Conservation (phyloP, 2,888 invertebrate species). For the Smittia sp. region DNA sequence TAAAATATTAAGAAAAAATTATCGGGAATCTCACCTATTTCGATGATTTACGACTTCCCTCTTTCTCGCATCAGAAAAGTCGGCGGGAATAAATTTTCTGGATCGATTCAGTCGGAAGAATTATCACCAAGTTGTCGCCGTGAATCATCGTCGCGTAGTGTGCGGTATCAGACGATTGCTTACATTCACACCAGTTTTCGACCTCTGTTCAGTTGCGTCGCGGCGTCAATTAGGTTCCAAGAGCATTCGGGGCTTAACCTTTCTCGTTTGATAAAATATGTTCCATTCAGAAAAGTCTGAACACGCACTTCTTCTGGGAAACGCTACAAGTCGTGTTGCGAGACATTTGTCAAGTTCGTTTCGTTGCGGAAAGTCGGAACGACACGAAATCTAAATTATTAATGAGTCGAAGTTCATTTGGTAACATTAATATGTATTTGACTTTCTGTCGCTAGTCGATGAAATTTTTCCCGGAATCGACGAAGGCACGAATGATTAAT, state of each 20-base stretch:
- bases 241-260: no score
- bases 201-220: background rate
- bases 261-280: background rate
- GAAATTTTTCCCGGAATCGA: background rate
- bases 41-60: slow-evolving; percentile 32
- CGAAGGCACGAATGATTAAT: no score
- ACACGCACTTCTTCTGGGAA: background rate
- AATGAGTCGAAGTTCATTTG: background rate
- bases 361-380: background rate
- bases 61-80: background rate
- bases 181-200: background rate
- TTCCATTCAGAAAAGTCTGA: background rate
- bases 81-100: background rate
- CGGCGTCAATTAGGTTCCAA: background rate
- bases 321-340: background rate
- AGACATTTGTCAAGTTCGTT: slow-evolving; percentile 6
- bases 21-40: background rate
- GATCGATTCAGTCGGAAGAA: background rate
- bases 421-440: no score
- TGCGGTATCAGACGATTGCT: background rate
- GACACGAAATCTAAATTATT: slow-evolving; percentile 5
- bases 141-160: slow-evolving; percentile 4
- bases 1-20: slow-evolving; percentile 33
- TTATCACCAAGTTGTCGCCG: background rate
- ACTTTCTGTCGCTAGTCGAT: background rate